Conservation (phyloP, 1,140 invertebrate species). For the Steinernema feltiae region DNA sequence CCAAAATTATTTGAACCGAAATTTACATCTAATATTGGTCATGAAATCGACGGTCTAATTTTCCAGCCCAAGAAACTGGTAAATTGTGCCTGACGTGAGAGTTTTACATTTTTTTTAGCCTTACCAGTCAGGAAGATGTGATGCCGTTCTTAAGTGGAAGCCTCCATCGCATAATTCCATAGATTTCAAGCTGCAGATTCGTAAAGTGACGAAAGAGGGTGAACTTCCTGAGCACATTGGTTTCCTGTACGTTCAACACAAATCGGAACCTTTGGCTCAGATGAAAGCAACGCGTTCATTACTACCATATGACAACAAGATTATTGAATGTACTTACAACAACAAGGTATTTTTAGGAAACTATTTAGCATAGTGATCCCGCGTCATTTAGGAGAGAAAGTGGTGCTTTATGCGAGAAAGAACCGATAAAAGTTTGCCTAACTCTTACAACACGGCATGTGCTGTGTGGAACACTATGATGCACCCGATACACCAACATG, state of each 20-base stretch:
- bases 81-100: neutral
- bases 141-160: constrained; percentile 94
- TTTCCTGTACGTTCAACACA: constrained; percentile 47
- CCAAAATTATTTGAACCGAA: constrained; percentile 74
- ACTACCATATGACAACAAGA: constrained; percentile 78
- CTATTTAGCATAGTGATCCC: constrained; percentile 57
- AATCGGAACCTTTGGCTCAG: constrained; percentile 52
- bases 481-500: constrained; percentile 43
- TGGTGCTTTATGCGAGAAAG: constrained; percentile 94
- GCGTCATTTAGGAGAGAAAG: constrained; percentile 57
- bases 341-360: constrained; percentile 27
- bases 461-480: constrained; percentile 46
- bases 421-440: constrained; percentile 93
- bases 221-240: constrained; percentile 58
- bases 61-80: constrained; percentile 82
- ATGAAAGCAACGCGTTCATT: constrained; percentile 73
- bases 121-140: constrained; percentile 75
- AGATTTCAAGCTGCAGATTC: constrained; percentile 84
- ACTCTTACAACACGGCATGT: constrained; percentile 60
- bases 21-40: constrained; percentile 75
- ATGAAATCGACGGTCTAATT: constrained; percentile 94
- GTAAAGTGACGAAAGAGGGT: constrained; percentile 69
- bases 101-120: constrained; percentile 62
- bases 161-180: constrained; percentile 84
- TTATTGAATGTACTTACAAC: constrained; percentile 82